phyloP scores from a whole-genome alignment of 2,888 invertebrate genomes.

The Agrilus cyanescens region DNA sequence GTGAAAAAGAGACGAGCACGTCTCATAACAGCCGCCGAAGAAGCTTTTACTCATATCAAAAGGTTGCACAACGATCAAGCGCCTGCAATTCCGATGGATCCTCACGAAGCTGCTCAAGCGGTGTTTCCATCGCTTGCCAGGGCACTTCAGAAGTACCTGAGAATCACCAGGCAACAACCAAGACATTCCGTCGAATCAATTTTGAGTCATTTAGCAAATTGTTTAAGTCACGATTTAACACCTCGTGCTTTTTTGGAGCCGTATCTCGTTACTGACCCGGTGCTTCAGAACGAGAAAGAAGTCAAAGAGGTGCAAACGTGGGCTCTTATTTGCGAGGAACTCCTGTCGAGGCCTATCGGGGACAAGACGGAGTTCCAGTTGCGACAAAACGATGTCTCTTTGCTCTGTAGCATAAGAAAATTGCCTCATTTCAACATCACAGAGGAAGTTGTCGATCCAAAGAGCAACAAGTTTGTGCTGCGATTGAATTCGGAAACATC shows the following conservation, averaged over 20 bases:
- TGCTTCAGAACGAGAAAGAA: constrained; percentile 76
- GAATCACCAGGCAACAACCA: constrained; percentile 92
- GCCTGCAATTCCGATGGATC: constrained; percentile 78
- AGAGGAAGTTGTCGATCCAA: constrained; percentile 93
- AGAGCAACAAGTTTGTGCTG: constrained; percentile 89
- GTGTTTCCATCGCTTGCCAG: constrained; percentile 95
- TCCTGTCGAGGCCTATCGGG: constrained; percentile 74
- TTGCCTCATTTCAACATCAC: constrained; percentile 90
- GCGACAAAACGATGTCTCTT: constrained; percentile 83
- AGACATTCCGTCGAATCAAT: constrained; percentile 91
- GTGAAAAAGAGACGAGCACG: constrained; percentile 85
- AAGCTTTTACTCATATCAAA: constrained; percentile 95
- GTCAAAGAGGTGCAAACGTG: constrained; percentile 79
- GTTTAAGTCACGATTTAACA: constrained; percentile 86
- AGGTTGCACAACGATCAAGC: constrained; percentile 61
- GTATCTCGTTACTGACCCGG: constrained; percentile 76
- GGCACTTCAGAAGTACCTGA: constrained; percentile 89
- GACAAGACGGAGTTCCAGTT: constrained; percentile 83
- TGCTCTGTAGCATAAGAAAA: constrained; percentile 73
- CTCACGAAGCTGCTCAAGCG: constrained; percentile 93
- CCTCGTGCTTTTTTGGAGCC: constrained; percentile 92
- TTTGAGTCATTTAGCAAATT: constrained; percentile 77
- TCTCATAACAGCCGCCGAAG: constrained; percentile 87
- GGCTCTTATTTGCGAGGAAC: constrained; percentile 89
- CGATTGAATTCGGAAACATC: constrained; percentile 93